Evolutionary conservation across 1,140 invertebrate genomes (phyloP).

Genomic region (Drepana arcuata): DNA sequence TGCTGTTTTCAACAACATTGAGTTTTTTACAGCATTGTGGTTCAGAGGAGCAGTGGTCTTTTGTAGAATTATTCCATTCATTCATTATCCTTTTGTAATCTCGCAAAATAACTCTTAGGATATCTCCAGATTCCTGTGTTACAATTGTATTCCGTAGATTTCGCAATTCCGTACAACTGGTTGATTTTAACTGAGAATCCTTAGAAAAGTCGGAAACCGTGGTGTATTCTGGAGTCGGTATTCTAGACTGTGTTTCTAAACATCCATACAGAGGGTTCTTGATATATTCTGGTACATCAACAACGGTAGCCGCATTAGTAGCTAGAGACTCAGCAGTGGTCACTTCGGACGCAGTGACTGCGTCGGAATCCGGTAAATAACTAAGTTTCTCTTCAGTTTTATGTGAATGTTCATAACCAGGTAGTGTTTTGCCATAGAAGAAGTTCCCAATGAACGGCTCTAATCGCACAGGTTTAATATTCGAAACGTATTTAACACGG

Average conservation of each 20-base stretch:
- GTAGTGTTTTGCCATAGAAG: slow-evolving; percentile 56
- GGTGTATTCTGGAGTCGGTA: slow-evolving; percentile 39
- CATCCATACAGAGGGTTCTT: slow-evolving; percentile 60
- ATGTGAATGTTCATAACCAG: slow-evolving; percentile 40
- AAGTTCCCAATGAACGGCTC: slow-evolving; percentile 61
- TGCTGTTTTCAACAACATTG: slow-evolving; percentile 35
- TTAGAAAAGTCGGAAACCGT: slow-evolving; percentile 32
- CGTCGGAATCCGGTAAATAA: slow-evolving; percentile 59
- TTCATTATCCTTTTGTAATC: slow-evolving; percentile 69
- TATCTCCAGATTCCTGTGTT: slow-evolving; percentile 29
- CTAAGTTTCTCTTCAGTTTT: slow-evolving; percentile 54
- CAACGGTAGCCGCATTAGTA: slow-evolving; percentile 34
- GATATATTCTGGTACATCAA: slow-evolving; percentile 45
- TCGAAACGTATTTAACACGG: slow-evolving; percentile 41
- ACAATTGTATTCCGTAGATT: slow-evolving; percentile 47
- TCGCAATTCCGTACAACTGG: slow-evolving; percentile 55
- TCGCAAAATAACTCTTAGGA: slow-evolving; percentile 41
- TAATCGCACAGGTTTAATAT: slow-evolving; percentile 49
- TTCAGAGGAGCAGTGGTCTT: slow-evolving; percentile 53
- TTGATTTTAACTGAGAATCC: slow-evolving; percentile 51
- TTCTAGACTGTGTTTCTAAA: slow-evolving; percentile 33
- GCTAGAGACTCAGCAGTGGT: slow-evolving; percentile 40
- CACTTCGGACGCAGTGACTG: slow-evolving; percentile 46
- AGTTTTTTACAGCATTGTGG: slow-evolving; percentile 33
- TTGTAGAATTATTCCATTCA: slow-evolving; percentile 63